phyloP scores from a whole-genome alignment of 2,888 invertebrate genomes.

The Lithophane ornitopus region DNA sequence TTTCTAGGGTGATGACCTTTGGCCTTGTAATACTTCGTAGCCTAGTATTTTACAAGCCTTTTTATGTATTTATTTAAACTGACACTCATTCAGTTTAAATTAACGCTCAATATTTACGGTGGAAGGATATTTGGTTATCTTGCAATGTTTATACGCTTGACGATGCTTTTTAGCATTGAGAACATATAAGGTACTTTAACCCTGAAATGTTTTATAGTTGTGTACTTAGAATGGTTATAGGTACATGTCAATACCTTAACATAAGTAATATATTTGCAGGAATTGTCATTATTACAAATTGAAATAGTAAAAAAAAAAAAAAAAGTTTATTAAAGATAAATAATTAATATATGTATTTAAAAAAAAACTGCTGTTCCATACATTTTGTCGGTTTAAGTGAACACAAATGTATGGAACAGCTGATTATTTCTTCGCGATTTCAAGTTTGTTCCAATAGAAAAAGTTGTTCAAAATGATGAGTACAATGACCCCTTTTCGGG shows the following conservation, averaged over 20 bases:
- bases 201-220: slow-evolving; percentile 14
- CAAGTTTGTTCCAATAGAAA: too few relatives aligned
- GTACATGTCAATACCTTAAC: neutral
- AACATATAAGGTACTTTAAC: slow-evolving; percentile 28
- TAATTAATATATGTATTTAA: too few relatives aligned
- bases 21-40: slow-evolving; percentile 19
- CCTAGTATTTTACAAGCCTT: slow-evolving; percentile 2
- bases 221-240: neutral
- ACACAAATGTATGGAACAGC: too few relatives aligned
- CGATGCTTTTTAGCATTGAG: slow-evolving; percentile 42
- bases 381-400: too few relatives aligned
- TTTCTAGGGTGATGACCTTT: slow-evolving; percentile 1
- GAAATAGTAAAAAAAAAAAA: too few relatives aligned
- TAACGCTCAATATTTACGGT: slow-evolving; percentile 33
- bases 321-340: too few relatives aligned
- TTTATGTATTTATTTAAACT: slow-evolving; percentile 27
- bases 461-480: too few relatives aligned
- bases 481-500: too few relatives aligned
- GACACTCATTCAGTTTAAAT: too few relatives aligned
- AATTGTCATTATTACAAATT: neutral
- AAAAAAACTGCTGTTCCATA: too few relatives aligned
- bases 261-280: neutral
- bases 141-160: slow-evolving; percentile 44
- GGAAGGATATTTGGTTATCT: slow-evolving; percentile 35
- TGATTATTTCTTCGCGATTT: too few relatives aligned